Percentiles rank a stretch among this genome's conserved stretches.
phyloP scores from a whole-genome alignment of 2,888 invertebrate genomes.

The Nymphalis polychloros region DNA sequence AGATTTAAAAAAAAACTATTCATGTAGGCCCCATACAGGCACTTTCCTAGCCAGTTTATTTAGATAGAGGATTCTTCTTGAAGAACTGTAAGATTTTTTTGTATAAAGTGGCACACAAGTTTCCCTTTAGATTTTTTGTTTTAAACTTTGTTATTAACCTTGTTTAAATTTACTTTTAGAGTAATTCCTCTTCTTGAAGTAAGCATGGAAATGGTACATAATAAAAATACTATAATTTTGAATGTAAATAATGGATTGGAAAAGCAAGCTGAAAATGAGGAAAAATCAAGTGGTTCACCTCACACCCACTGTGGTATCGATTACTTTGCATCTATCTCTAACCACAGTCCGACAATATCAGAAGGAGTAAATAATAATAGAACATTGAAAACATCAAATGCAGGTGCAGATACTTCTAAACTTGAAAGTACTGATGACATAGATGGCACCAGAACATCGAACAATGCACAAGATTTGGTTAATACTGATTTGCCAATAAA shows the following conservation, averaged over 20 bases:
- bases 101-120: too few relatives aligned
- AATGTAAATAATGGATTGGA: background rate
- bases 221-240: background rate
- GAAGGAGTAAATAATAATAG: background rate
- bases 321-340: background rate
- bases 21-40: too few relatives aligned
- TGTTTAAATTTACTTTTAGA: slow-evolving; percentile 21
- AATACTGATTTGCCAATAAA: background rate
- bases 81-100: too few relatives aligned
- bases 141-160: background rate
- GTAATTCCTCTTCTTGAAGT: slow-evolving; percentile 20
- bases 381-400: background rate
- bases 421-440: background rate
- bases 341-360: background rate
- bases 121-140: too few relatives aligned
- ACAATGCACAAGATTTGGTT: background rate
- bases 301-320: background rate
- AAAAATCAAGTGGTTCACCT: background rate
- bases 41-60: too few relatives aligned
- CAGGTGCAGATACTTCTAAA: background rate
- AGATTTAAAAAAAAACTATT: too few relatives aligned
- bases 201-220: slow-evolving; percentile 2
- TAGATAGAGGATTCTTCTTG: too few relatives aligned
- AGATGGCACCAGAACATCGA: background rate
- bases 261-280: background rate